A percentile compares a stretch with the other conserved stretches of the same genome.
phyloP scores from a whole-genome alignment of 2,797 vertebrate species.

The Okamejei kenojei region DNA sequence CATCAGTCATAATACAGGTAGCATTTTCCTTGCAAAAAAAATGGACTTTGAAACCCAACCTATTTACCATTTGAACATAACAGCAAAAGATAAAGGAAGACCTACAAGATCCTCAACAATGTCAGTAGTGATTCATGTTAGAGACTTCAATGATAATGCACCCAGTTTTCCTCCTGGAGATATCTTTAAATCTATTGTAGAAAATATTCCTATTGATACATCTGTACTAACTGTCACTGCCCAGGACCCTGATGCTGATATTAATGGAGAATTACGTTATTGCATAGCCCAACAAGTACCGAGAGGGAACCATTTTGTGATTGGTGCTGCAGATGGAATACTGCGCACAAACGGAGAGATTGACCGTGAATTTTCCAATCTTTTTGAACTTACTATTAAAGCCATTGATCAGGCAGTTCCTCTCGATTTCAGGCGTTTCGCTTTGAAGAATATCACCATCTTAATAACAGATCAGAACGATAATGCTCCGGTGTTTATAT shows the following conservation, averaged over 20 bases:
- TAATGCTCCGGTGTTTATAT: conserved; percentile 80
- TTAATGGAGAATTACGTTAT: conserved; percentile 85
- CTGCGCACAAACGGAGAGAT: conserved; percentile 80
- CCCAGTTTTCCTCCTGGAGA: conserved; percentile 84
- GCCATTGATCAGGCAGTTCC: conserved; percentile 88
- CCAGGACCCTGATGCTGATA: conserved; percentile 87
- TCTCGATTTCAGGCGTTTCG: conserved; percentile 75
- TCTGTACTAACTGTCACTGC: conserved; percentile 82
- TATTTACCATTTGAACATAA: conserved; percentile 86
- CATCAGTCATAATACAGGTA: conserved; percentile 91
- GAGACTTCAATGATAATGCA: conserved; percentile 95
- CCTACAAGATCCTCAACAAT: conserved; percentile 81
- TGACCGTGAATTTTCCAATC: conserved; percentile 87
- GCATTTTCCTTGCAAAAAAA: conserved; percentile 86
- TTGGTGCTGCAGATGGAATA: conserved; percentile 71
- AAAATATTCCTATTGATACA: conserved; percentile 81
- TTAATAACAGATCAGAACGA: conserved; percentile 92
- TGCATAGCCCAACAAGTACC: conserved; percentile 85
- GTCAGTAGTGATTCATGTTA: conserved; percentile 82
- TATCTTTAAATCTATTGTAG: conserved; percentile 88
- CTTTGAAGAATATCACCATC: conserved; percentile 90
- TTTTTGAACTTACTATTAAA: conserved; percentile 90
- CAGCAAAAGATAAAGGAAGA: conserved; percentile 82
- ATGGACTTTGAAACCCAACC: conserved; percentile 92
- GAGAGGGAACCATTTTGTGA: conserved; percentile 79